Evolutionary conservation across 1,140 invertebrate species (phyloP).

Genomic region (Tetramorium parvispinum): DNA sequence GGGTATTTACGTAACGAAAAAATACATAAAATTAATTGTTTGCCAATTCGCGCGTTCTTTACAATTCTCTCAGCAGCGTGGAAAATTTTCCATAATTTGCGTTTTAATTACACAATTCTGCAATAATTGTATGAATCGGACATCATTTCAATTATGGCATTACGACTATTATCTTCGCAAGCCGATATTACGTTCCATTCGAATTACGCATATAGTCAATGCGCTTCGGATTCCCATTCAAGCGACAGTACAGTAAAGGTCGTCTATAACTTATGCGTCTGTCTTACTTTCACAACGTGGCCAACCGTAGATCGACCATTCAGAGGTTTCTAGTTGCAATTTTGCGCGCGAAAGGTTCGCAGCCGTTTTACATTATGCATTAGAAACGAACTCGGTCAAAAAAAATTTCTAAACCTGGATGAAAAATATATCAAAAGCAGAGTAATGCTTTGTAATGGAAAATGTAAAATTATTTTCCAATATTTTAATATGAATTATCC

Average conservation of each 20-base stretch:
- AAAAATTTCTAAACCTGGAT: neutral
- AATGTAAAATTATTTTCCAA: neutral
- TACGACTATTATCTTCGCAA: neutral
- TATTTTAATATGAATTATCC: neutral
- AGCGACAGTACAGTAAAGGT: slow-evolving; percentile 29
- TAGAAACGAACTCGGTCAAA: neutral
- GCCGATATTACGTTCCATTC: slow-evolving; percentile 30
- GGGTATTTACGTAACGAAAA: neutral
- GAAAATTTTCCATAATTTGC: slow-evolving; percentile 18
- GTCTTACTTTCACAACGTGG: slow-evolving; percentile 35
- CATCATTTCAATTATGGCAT: slow-evolving; percentile 37
- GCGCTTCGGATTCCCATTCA: slow-evolving; percentile 36
- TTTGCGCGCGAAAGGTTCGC: neutral
- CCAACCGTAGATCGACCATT: neutral
- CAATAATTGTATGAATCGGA: slow-evolving; percentile 14
- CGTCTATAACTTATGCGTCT: slow-evolving; percentile 24
- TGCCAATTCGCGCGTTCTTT: neutral
- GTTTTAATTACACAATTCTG: slow-evolving; percentile 21
- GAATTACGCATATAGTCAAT: slow-evolving; percentile 29
- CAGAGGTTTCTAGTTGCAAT: slow-evolving; percentile 9
- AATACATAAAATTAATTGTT: neutral
- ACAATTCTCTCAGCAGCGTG: neutral
- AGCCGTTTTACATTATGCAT: neutral
- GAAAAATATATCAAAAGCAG: neutral
- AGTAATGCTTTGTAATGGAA: neutral